These are phyloP conservation scores for Cerastis leucographa DNA, from an alignment of 2,888 invertebrate genomes.

Conservation along the genomic window DNA sequence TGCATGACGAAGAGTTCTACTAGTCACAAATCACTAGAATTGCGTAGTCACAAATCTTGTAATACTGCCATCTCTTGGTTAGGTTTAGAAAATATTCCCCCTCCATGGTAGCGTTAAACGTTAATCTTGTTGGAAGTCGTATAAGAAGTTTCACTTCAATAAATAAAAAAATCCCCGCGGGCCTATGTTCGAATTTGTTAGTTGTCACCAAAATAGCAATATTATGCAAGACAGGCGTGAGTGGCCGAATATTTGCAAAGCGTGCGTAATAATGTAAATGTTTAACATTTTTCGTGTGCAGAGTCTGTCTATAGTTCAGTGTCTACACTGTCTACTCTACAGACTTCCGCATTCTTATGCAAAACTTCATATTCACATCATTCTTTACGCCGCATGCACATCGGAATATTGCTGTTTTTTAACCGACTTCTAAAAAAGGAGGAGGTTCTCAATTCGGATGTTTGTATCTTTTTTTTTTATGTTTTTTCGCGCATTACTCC, in stretches of 20 bases:
- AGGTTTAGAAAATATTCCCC: too few relatives aligned
- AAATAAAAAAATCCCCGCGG: neutral
- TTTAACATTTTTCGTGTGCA: neutral
- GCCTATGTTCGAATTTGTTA: neutral
- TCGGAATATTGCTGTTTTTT: neutral
- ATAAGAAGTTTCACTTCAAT: too few relatives aligned
- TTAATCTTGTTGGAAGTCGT: too few relatives aligned
- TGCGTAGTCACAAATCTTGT: too few relatives aligned
- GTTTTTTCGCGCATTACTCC: too few relatives aligned
- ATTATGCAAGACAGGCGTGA: neutral
- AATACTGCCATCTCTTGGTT: too few relatives aligned
- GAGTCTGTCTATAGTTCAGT: neutral
- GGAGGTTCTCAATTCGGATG: too few relatives aligned
- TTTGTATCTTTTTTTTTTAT: too few relatives aligned
- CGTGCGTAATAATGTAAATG: neutral
- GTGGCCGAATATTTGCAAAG: neutral
- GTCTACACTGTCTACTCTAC: neutral
- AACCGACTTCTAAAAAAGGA: too few relatives aligned
- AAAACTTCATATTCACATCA: neutral
- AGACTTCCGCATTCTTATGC: conserved; percentile 4
- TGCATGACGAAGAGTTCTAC: too few relatives aligned
- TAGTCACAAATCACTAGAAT: too few relatives aligned
- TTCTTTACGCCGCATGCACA: neutral
- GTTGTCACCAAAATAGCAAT: neutral
- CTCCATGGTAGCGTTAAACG: too few relatives aligned